Conservation (phyloP, 2,113 vertebrate species). For the Phyllopteryx taeniolatus region DNA sequence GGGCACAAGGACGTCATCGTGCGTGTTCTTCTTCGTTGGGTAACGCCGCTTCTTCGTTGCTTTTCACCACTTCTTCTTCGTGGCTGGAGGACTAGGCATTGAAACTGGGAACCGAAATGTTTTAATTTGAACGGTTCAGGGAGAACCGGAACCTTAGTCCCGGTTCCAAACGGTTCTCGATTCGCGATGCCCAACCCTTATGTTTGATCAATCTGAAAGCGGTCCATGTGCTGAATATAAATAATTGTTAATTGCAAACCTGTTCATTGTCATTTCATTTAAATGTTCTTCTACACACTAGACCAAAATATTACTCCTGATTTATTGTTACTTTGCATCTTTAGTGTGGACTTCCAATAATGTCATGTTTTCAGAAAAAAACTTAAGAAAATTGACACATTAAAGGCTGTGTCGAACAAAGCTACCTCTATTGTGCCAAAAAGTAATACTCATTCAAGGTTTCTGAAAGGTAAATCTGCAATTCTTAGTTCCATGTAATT, state of each 20-base stretch:
- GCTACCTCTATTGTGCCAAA: slow-evolving; percentile 2
- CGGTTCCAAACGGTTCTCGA: too few relatives aligned
- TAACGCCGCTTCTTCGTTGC: too few relatives aligned
- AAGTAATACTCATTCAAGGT: neutral
- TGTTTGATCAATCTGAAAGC: neutral
- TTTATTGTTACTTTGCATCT: neutral
- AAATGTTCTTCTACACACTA: neutral
- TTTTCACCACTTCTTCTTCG: too few relatives aligned
- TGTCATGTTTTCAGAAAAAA: neutral
- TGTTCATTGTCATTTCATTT: neutral
- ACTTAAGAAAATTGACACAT: neutral
- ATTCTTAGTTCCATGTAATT: neutral
- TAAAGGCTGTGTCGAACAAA: neutral
- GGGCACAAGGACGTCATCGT: too few relatives aligned
- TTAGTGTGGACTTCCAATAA: neutral
- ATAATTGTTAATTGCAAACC: neutral
- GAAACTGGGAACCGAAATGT: too few relatives aligned
- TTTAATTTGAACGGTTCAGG: too few relatives aligned
- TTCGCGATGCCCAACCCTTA: too few relatives aligned
- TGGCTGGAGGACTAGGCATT: too few relatives aligned
- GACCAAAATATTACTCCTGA: neutral
- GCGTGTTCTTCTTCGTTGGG: too few relatives aligned
- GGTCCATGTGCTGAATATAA: neutral
- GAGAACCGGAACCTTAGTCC: too few relatives aligned
- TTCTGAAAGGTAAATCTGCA: neutral